phyloP scores from a whole-genome alignment of 1,140 invertebrate genomes.

The Drosophila sturtevanti region DNA sequence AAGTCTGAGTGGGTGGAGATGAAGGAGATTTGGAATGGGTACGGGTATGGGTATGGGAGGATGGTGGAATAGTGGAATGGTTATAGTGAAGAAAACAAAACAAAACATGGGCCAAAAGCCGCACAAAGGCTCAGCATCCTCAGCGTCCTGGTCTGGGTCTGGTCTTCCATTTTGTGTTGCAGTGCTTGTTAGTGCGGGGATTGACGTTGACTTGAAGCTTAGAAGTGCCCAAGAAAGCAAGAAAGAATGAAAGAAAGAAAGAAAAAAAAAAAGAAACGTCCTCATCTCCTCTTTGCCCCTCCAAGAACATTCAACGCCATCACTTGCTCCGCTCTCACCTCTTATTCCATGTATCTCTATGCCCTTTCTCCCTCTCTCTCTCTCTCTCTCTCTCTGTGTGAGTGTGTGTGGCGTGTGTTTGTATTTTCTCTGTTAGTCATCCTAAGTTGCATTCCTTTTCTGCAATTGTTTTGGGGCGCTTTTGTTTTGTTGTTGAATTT shows the following conservation, averaged over 20 bases:
- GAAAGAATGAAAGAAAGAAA: not conserved
- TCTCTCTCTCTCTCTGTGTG: not conserved
- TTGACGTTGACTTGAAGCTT: slow-evolving; percentile 70
- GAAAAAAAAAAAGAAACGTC: not conserved
- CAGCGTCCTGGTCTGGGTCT: slow-evolving; percentile 20
- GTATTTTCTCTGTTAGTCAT: slow-evolving; percentile 15
- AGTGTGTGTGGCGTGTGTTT: too few relatives aligned
- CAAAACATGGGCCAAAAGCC: slow-evolving; percentile 49
- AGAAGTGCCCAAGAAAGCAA: slow-evolving; percentile 50
- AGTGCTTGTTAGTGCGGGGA: slow-evolving; percentile 77
- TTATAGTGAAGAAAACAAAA: slow-evolving; percentile 22
- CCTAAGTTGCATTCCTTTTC: slow-evolving; percentile 69
- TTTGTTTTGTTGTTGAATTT: slow-evolving; percentile 75
- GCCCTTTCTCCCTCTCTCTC: too few relatives aligned
- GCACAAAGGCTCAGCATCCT: slow-evolving; percentile 45
- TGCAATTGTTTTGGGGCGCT: slow-evolving; percentile 70
- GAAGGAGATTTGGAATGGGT: too few relatives aligned
- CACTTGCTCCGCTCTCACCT: too few relatives aligned
- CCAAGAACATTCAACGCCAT: too few relatives aligned
- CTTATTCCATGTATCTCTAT: too few relatives aligned
- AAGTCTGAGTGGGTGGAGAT: not conserved
- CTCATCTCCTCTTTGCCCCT: not conserved
- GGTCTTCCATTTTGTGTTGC: slow-evolving; percentile 23
- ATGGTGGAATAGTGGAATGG: slow-evolving; percentile 3
- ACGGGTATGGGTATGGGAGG: too few relatives aligned